phyloP scores from a whole-genome alignment of 1,140 invertebrate genomes.

The Amyelois transitella region DNA sequence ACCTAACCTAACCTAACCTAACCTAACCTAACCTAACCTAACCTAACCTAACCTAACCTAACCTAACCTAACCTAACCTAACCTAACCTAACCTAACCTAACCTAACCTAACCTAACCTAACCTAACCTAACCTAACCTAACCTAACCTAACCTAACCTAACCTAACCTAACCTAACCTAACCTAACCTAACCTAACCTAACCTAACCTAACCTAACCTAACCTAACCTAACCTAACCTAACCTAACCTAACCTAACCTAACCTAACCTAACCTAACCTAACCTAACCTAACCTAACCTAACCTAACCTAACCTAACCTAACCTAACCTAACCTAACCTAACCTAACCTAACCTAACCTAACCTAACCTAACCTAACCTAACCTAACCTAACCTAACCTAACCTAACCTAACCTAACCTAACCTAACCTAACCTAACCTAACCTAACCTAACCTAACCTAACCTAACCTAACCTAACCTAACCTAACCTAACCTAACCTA shows the following conservation, averaged over 20 bases:
- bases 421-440: slow-evolving; percentile 27
- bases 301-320: slow-evolving; percentile 10
- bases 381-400: not conserved
- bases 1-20: slow-evolving; percentile 30
- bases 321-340: slow-evolving; percentile 21
- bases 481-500: no score
- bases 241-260: slow-evolving; percentile 13
- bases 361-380: slow-evolving; percentile 17
- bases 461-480: slow-evolving; percentile 22
- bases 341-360: slow-evolving; percentile 22
- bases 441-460: slow-evolving; percentile 25
- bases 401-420: slow-evolving; percentile 23
- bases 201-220: slow-evolving; percentile 17
- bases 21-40: slow-evolving; percentile 43
- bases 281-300: slow-evolving; percentile 30
- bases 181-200: slow-evolving; percentile 14
- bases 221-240: slow-evolving; percentile 14
- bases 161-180: slow-evolving; percentile 19
- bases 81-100: slow-evolving; percentile 5
- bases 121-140: not conserved
- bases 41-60: slow-evolving; percentile 14
- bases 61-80: slow-evolving; percentile 5
- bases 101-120: slow-evolving; percentile 1
- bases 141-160: slow-evolving; percentile 3
- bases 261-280: slow-evolving; percentile 15